Evolutionary conservation across 2,797 vertebrate species (phyloP).

Genomic region (Cossypha heuglini): DNA sequence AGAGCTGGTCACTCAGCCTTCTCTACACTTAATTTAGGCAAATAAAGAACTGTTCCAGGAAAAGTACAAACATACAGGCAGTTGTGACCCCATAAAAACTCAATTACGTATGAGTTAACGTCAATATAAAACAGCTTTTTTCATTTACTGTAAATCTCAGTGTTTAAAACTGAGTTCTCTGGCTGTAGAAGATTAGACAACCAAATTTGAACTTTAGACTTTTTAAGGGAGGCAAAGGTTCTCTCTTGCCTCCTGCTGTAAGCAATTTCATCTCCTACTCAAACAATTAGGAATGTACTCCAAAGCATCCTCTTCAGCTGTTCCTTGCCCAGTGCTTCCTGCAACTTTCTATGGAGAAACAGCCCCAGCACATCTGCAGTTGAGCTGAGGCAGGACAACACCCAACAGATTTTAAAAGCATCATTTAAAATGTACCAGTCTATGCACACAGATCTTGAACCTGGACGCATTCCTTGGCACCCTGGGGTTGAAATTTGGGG

Average conservation of each 20-base stretch:
- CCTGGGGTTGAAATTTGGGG: not conserved
- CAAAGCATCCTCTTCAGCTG: not conserved
- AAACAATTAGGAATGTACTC: not conserved
- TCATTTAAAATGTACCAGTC: not conserved
- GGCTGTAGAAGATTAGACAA: not conserved
- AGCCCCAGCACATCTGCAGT: not conserved
- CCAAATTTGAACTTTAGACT: slow-evolving; percentile 1
- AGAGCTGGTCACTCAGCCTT: slow-evolving; percentile 20
- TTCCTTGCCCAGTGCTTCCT: not conserved
- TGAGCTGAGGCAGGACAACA: not conserved
- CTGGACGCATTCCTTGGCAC: not conserved
- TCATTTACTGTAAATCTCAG: slow-evolving; percentile 50
- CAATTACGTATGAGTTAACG: slow-evolving; percentile 58
- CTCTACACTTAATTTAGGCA: slow-evolving; percentile 51
- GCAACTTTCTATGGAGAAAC: not conserved
- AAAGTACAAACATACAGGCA: slow-evolving; percentile 41
- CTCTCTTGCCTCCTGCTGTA: not conserved
- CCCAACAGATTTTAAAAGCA: not conserved
- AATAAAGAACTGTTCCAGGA: slow-evolving; percentile 51
- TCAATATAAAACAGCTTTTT: slow-evolving; percentile 64
- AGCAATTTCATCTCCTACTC: not conserved
- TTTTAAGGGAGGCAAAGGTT: slow-evolving; percentile 4
- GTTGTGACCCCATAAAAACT: slow-evolving; percentile 64
- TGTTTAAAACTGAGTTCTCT: not conserved
- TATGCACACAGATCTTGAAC: not conserved